A percentile compares a stretch with the other conserved stretches of the same genome.
These are phyloP conservation scores for zebrafish (Danio rerio) DNA, from an alignment of 2,113 vertebrate genomes.

Conservation along the genomic window GRCz12tu NC_133200.1:17816501-17817000, in stretches of 20 bases:
- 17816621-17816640: neutral
- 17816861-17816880: neutral
- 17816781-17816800: neutral
- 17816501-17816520: neutral
- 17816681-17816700: neutral
- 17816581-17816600: conserved; percentile 51
- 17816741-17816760: conserved; percentile 19
- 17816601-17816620: conserved; percentile 58
- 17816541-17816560: conserved; percentile 54
- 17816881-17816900: conserved; percentile 2
- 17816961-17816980: too few relatives aligned
- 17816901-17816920: neutral
- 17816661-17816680: neutral
- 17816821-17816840: neutral
- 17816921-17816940: neutral
- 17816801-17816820: conserved; percentile 37
- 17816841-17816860: conserved; percentile 16
- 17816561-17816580: conserved; percentile 61
- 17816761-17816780: conserved; percentile 1
- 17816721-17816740: conserved; percentile 32
- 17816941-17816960: conserved; percentile 5
- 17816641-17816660: conserved; percentile 30
- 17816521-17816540: conserved; percentile 47
- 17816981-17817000: neutral
- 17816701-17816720: conserved; percentile 10